Evolutionary conservation across 2,888 invertebrate species (phyloP).

Genomic region (Antheraea yamamai): DNA sequence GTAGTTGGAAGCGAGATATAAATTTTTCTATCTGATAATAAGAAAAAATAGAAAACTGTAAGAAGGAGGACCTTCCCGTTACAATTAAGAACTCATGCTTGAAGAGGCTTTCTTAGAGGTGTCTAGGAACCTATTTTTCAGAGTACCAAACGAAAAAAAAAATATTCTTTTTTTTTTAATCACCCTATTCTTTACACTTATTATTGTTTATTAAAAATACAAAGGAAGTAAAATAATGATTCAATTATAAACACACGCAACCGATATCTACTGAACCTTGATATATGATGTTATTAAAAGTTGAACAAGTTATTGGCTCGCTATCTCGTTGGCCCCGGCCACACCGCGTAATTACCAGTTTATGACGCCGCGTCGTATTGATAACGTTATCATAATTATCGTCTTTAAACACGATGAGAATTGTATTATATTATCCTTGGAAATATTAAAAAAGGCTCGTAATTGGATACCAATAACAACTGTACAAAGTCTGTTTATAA

Average conservation of each 20-base stretch:
- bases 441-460: not conserved
- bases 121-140: too few relatives aligned
- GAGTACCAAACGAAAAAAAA: too few relatives aligned
- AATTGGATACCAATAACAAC: not conserved
- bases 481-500: too few relatives aligned
- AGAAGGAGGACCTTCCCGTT: too few relatives aligned
- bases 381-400: conserved; percentile 9
- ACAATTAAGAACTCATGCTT: too few relatives aligned
- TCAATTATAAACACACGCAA: not conserved
- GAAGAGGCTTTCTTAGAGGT: too few relatives aligned
- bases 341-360: conserved; percentile 6
- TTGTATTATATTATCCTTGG: not conserved
- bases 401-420: conserved; percentile 4
- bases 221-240: not conserved
- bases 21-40: too few relatives aligned
- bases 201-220: not conserved
- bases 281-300: conserved; percentile 10
- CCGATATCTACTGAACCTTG: conserved; percentile 5
- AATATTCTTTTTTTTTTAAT: too few relatives aligned
- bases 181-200: too few relatives aligned
- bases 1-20: too few relatives aligned
- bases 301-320: conserved; percentile 12
- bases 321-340: conserved; percentile 2
- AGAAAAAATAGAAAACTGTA: too few relatives aligned
- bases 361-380: conserved; percentile 2